phyloP scores from a whole-genome alignment of 2,113 vertebrate species.

The Corythornis madagascariensis region DNA sequence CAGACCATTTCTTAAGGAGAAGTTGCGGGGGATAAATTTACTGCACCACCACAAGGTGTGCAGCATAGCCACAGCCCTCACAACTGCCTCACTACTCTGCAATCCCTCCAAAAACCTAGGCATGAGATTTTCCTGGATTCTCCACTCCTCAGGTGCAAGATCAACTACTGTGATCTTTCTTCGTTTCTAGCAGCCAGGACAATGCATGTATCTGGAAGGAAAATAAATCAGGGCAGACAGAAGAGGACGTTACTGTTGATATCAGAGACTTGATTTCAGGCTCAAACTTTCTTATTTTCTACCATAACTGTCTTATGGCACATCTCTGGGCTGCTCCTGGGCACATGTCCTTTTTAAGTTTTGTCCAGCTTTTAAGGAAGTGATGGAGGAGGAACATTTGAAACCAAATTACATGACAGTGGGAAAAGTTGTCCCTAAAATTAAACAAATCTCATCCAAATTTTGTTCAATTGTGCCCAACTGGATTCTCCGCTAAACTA shows the following conservation, averaged over 20 bases:
- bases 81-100: accelerated
- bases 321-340: neutral
- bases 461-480: neutral
- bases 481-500: neutral
- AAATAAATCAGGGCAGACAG: neutral
- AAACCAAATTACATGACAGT: neutral
- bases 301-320: neutral
- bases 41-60: neutral
- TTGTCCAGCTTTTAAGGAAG: neutral
- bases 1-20: neutral
- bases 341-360: neutral
- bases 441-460: neutral
- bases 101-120: neutral
- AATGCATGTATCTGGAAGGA: neutral
- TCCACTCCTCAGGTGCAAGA: neutral
- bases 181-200: neutral
- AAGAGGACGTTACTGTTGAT: neutral
- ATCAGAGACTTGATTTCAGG: neutral
- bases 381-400: neutral
- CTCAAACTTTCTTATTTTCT: neutral
- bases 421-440: neutral
- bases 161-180: neutral
- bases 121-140: neutral
- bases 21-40: neutral
- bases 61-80: neutral